Base-by-base conservation (phyloP, 2,888 invertebrate species). In the Mythimna pallens region DNA sequence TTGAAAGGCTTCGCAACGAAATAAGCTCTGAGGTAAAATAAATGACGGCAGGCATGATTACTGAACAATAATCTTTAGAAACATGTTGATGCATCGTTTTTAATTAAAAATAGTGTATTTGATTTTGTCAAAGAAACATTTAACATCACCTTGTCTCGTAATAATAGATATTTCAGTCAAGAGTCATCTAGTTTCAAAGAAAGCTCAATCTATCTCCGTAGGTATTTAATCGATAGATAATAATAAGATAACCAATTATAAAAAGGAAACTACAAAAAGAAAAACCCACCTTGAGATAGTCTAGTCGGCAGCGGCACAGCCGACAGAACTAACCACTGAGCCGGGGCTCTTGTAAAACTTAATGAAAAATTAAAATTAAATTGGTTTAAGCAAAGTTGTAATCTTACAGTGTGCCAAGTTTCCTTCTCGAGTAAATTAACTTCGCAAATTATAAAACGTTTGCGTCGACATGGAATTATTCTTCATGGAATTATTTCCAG, bases 301-400 rank as follows among this genome's bases (percentile, higher is more conserved):
- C 10, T 12, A 0, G 7, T 22, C 22, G 7, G 9, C 22, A 47
- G 7, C 8, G 3, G 9, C 14, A 22, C 40, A 52, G 52, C 70
- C 8, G 22, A 59, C 12, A 40, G 8, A 64, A 64, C 59, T 75
- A 55, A 40, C 61, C 67, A 50, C 70, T 66, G 43, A 80, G 68
- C 30, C 59, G 30, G 25, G 34, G 52, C 43, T 67, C 69, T 80
- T 69, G 69, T 72, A 58, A 25, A 80, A 77, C 22, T 70, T 73
- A 77, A 81, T 81, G 73, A 81, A 80, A 81, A 70, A 81, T 80
- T 80, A 62, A 80, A 67, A 80, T 76, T 67, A 62, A 80, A 81
- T 80, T 77, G 81, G 70, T 81, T 81, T 63, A 77, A 30, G 50
- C 55, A 70, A 80, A 80, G 70, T 77, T 81, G 73, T 76, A 72